Evolutionary conservation across 1,140 invertebrate species (phyloP).

Genomic region (Chironomus striatipennis): DNA sequence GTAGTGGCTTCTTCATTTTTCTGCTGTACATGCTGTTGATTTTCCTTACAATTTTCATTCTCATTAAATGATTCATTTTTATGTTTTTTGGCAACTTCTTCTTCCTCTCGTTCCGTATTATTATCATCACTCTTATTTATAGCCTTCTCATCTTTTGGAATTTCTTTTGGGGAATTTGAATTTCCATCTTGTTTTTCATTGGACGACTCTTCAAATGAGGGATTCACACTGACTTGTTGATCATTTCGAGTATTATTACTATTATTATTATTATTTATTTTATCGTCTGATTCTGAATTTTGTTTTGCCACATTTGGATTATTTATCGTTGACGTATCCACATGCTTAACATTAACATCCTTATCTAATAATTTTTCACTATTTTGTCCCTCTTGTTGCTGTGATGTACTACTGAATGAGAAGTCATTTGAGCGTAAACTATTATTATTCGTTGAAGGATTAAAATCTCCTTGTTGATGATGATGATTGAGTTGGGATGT

Average conservation of each 20-base stretch:
- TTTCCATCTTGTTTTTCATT: neutral
- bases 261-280: neutral
- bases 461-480: neutral
- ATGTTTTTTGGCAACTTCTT: conserved; percentile 13
- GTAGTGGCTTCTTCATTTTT: neutral
- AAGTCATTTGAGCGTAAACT: neutral
- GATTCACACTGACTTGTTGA: neutral
- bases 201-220: no score
- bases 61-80: conserved; percentile 9
- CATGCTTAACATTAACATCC: neutral
- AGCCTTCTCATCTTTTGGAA: neutral
- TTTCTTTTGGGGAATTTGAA: neutral
- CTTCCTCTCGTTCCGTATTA: neutral
- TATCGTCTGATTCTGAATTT: neutral
- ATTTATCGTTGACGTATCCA: no score
- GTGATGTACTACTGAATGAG: neutral
- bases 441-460: neutral
- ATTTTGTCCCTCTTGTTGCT: neutral
- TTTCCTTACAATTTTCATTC: neutral
- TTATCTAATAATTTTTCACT: conserved; percentile 1
- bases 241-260: neutral
- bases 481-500: neutral
- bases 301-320: neutral
- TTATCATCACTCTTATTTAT: neutral
- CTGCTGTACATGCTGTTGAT: neutral